Percentiles rank a stretch among this genome's conserved stretches.
Conservation (phyloP, 2,888 invertebrate genomes). For the Lithophane ornitopus region DNA sequence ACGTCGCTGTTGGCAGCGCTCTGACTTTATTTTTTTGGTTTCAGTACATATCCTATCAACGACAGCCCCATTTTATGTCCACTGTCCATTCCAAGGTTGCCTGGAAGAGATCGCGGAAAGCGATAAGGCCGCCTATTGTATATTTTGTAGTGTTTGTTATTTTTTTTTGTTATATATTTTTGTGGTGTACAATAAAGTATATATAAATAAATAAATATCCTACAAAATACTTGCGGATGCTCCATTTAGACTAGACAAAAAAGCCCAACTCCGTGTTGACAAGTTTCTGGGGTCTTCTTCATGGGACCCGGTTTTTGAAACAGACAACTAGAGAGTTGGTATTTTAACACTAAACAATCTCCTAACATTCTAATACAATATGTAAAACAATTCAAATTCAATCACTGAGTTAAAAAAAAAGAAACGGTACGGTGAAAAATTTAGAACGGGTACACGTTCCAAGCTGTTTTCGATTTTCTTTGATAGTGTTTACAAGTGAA, state of each 20-base stretch:
- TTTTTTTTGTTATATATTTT: too few relatives aligned
- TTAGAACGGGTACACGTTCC: slow-evolving; percentile 9
- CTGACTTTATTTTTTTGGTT: too few relatives aligned
- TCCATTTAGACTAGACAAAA: not conserved
- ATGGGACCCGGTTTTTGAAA: not conserved
- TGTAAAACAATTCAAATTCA: not conserved
- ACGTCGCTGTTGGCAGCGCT: too few relatives aligned
- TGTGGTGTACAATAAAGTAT: too few relatives aligned
- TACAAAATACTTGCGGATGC: not conserved
- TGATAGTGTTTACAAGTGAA: slow-evolving; percentile 57
- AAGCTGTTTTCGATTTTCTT: slow-evolving; percentile 22
- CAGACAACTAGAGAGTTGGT: not conserved
- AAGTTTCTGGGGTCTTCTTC: not conserved
- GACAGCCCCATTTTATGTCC: too few relatives aligned
- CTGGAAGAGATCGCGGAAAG: too few relatives aligned
- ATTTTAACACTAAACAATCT: not conserved
- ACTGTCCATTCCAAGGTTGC: too few relatives aligned
- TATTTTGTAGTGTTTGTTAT: too few relatives aligned
- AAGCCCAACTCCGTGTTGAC: not conserved
- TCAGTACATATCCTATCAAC: too few relatives aligned
- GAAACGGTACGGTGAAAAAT: not conserved
- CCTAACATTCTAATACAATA: too few relatives aligned
- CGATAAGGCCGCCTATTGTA: too few relatives aligned
- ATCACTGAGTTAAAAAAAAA: not conserved
- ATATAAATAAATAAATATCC: too few relatives aligned